A percentile compares a stretch with the other conserved stretches of the same genome.
Evolutionary conservation across 2,113 vertebrate genomes (phyloP).

Genomic region (Meleagris gallopavo): DNA sequence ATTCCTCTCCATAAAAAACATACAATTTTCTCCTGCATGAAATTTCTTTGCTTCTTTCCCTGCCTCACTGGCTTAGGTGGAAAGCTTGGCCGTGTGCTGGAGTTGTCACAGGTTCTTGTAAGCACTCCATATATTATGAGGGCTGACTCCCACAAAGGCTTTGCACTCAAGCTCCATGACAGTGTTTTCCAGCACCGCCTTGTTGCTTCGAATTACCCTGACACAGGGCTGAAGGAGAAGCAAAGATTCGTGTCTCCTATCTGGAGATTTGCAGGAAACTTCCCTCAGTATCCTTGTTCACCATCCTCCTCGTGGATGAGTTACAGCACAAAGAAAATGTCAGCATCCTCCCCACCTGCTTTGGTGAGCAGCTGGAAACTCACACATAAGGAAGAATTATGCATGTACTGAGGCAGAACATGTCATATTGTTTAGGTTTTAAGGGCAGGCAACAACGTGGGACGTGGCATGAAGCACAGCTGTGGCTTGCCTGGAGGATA

Average conservation of each 20-base stretch:
- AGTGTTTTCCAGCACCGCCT: neutral
- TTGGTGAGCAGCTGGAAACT: neutral
- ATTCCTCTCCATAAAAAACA: neutral
- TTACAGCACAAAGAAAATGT: neutral
- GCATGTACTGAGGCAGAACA: neutral
- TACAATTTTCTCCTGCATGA: neutral
- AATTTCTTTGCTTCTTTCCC: neutral
- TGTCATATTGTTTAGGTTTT: neutral
- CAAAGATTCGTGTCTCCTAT: conserved; percentile 2
- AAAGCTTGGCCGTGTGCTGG: neutral
- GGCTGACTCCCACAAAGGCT: conserved; percentile 28
- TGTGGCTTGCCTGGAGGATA: neutral
- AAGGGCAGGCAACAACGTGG: neutral
- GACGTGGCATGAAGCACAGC: conserved; percentile 7
- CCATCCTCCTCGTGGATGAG: rapidly evolving
- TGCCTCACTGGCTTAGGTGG: neutral
- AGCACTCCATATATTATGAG: conserved; percentile 5
- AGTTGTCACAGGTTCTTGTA: neutral
- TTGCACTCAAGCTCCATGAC: neutral
- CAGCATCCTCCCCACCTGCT: neutral
- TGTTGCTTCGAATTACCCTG: conserved; percentile 46
- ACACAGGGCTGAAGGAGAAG: neutral
- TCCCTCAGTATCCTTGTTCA: rapidly evolving
- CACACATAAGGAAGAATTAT: neutral
- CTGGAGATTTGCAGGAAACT: neutral